phyloP scores from a whole-genome alignment of 2,888 invertebrate species.

The Phengaris alcon region DNA sequence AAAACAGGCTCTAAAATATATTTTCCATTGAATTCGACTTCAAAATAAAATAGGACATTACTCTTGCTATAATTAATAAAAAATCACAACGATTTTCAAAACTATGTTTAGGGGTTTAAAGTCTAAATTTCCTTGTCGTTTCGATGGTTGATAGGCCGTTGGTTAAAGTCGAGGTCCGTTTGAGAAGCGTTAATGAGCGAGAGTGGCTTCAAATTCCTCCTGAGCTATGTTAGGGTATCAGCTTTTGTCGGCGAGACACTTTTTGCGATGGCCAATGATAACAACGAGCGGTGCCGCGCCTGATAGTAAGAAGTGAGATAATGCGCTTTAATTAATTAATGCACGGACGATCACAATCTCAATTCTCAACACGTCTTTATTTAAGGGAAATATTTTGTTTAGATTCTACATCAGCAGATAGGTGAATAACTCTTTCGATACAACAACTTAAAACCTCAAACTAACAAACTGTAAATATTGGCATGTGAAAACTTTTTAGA shows the following conservation, averaged over 20 bases:
- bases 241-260: constrained; percentile 75
- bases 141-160: constrained; percentile 46
- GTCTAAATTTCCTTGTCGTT: constrained; percentile 35
- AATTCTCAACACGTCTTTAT: constrained; percentile 36
- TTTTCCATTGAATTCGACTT: constrained; percentile 23
- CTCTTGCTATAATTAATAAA: constrained; percentile 22
- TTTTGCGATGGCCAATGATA: constrained; percentile 76
- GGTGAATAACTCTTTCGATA: background rate
- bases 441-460: too few species aligned
- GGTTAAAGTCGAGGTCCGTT: constrained; percentile 45
- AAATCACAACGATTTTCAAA: background rate
- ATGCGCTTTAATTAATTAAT: constrained; percentile 61
- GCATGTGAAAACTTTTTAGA: background rate
- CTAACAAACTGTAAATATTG: too few species aligned
- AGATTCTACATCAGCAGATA: background rate
- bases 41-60: constrained; percentile 34
- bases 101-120: constrained; percentile 27
- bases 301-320: constrained; percentile 59
- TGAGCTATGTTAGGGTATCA: constrained; percentile 67
- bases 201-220: constrained; percentile 67
- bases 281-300: constrained; percentile 67
- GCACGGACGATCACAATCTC: constrained; percentile 38
- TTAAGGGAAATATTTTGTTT: constrained; percentile 17
- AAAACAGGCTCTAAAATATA: background rate
- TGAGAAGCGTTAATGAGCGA: constrained; percentile 75